A percentile compares a stretch with the other conserved stretches of the same genome.
These are phyloP conservation scores for Chlorocebus sabaeus DNA, from an alignment of 2,113 vertebrate genomes.

Conservation along the genomic window DNA sequence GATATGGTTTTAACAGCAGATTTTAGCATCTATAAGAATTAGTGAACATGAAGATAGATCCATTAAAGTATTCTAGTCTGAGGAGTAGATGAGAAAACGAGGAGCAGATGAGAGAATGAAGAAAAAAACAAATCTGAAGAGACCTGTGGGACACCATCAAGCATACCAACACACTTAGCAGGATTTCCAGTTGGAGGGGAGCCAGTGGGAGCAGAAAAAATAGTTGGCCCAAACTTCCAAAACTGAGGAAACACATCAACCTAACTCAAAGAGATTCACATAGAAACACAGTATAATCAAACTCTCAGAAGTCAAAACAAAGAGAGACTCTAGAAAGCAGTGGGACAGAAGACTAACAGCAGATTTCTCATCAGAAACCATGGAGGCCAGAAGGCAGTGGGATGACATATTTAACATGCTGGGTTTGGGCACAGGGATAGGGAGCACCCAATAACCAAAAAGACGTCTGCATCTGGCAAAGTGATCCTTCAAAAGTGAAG, in stretches of 20 bases:
- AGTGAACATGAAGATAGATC: neutral
- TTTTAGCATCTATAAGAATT: neutral
- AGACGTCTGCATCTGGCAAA: neutral
- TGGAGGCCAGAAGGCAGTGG: neutral
- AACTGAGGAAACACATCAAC: neutral
- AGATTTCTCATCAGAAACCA: neutral
- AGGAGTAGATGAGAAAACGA: neutral
- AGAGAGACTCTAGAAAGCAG: neutral
- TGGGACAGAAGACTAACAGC: neutral
- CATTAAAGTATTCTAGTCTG: neutral
- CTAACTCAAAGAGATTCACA: neutral
- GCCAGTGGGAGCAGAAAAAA: neutral
- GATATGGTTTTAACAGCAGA: neutral
- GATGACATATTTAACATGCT: neutral
- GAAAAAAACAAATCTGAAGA: neutral
- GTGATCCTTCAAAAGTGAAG: neutral
- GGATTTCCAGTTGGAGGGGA: neutral
- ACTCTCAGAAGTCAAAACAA: neutral
- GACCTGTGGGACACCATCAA: neutral
- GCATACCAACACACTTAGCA: neutral
- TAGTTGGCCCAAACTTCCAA: neutral
- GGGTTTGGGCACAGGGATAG: neutral
- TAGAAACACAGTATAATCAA: neutral
- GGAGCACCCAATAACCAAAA: too few relatives aligned
- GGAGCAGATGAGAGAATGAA: neutral